A percentile compares a stretch with the other conserved stretches of the same genome.
phyloP scores from a whole-genome alignment of 2,113 vertebrate species.

The Heteronetta atricapilla region DNA sequence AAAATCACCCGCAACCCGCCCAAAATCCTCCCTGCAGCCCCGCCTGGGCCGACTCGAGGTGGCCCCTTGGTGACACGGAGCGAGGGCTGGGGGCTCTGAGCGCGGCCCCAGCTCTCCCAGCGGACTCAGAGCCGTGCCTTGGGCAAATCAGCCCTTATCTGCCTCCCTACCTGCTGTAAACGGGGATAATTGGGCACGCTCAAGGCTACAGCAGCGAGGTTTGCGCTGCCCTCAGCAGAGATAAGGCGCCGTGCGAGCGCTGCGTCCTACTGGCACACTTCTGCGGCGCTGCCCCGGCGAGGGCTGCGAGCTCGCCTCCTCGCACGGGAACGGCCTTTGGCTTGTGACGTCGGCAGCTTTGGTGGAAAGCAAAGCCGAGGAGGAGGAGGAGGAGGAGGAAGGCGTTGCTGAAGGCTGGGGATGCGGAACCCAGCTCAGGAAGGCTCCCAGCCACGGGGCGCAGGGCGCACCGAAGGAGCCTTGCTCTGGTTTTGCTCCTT shows the following conservation, averaged over 20 bases:
- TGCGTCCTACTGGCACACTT: accelerated
- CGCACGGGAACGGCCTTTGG: not conserved
- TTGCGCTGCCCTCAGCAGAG: not conserved
- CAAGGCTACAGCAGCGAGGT: not conserved
- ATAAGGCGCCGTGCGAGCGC: not conserved
- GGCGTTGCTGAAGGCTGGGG: not conserved
- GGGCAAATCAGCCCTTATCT: not conserved
- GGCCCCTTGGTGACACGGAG: not conserved
- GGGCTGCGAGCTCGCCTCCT: not conserved
- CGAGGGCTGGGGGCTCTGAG: not conserved
- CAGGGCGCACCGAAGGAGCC: accelerated
- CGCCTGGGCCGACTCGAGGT: not conserved
- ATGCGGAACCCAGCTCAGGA: not conserved
- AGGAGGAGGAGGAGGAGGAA: not conserved
- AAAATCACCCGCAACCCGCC: accelerated
- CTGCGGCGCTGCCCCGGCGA: accelerated
- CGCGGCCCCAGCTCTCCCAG: not conserved
- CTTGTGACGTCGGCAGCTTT: accelerated
- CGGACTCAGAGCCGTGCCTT: not conserved
- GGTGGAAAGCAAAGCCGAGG: not conserved
- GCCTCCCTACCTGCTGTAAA: not conserved
- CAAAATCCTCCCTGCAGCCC: not conserved
- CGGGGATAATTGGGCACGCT: not conserved
- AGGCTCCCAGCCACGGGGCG: not conserved
- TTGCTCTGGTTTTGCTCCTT: not conserved